Percentiles rank a stretch among this genome's conserved stretches.
Conservation (phyloP, 2,888 invertebrate genomes). For the Ochropacha duplaris region DNA sequence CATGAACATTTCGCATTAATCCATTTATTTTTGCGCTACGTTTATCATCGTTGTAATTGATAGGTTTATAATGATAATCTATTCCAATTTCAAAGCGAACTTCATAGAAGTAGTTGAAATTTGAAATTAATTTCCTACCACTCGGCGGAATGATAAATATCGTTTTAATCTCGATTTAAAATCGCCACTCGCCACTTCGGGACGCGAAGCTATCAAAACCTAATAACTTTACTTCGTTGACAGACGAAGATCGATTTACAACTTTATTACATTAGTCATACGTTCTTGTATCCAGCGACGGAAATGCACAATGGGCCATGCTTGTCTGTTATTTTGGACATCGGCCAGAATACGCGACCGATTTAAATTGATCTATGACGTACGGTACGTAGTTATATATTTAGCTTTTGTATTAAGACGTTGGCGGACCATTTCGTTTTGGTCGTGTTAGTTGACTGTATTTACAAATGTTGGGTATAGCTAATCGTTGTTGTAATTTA, state of each 20-base stretch:
- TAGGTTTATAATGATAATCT: not conserved
- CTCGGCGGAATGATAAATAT: constrained; percentile 9
- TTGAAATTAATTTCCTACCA: constrained; percentile 6
- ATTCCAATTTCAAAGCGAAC: not conserved
- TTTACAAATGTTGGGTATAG: constrained; percentile 26
- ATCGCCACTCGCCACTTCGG: constrained; percentile 27
- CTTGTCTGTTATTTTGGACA: constrained; percentile 37
- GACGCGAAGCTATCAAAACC: constrained; percentile 44
- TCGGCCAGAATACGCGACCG: constrained; percentile 41
- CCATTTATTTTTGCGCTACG: no score
- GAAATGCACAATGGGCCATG: constrained; percentile 29
- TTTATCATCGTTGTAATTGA: not conserved
- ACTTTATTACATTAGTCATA: constrained; percentile 39
- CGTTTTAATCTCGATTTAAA: constrained; percentile 31
- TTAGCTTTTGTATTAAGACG: not conserved
- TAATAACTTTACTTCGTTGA: constrained; percentile 38
- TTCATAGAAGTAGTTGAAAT: not conserved
- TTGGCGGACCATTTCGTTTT: constrained; percentile 8
- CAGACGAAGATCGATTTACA: constrained; percentile 35
- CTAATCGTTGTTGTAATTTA: constrained; percentile 36
- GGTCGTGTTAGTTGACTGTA: constrained; percentile 9
- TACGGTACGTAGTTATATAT: constrained; percentile 8
- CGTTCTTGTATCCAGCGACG: constrained; percentile 32
- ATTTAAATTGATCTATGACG: constrained; percentile 25
- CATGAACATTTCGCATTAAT: not conserved